phyloP scores from a whole-genome alignment of 2,888 invertebrate genomes.

The Epirrhoe tristata region DNA sequence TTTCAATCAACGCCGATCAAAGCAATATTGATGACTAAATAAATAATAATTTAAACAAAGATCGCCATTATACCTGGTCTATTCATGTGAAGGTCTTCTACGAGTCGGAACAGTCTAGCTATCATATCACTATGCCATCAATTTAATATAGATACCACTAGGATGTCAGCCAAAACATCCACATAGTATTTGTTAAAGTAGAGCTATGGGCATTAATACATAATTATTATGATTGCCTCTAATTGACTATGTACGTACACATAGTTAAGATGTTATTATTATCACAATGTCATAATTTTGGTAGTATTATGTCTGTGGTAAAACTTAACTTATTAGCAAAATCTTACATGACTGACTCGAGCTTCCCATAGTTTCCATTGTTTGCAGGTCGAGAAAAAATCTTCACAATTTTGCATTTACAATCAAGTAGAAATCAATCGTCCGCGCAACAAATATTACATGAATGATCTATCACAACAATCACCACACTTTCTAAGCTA shows the following conservation, averaged over 20 bases:
- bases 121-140: constrained; percentile 7
- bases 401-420: constrained; percentile 39
- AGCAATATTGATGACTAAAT: constrained; percentile 54
- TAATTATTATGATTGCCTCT: not conserved
- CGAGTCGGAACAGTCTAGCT: not conserved
- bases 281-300: not conserved
- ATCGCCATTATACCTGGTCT: constrained; percentile 13
- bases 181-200: not conserved
- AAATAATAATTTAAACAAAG: constrained; percentile 67
- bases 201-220: not conserved
- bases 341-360: constrained; percentile 61
- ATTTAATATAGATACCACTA: not conserved
- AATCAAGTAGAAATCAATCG: constrained; percentile 33
- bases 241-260: not conserved
- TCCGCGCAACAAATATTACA: constrained; percentile 39
- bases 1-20: constrained; percentile 63
- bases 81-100: constrained; percentile 1
- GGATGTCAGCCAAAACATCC: not conserved
- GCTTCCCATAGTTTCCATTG: constrained; percentile 60
- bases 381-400: constrained; percentile 35
- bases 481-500: constrained; percentile 42
- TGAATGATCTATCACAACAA: constrained; percentile 27
- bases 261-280: not conserved
- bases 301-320: too few species aligned
- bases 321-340: not conserved